phyloP scores from a whole-genome alignment of 2,797 vertebrate genomes.

The Leptatherina wallacei region DNA sequence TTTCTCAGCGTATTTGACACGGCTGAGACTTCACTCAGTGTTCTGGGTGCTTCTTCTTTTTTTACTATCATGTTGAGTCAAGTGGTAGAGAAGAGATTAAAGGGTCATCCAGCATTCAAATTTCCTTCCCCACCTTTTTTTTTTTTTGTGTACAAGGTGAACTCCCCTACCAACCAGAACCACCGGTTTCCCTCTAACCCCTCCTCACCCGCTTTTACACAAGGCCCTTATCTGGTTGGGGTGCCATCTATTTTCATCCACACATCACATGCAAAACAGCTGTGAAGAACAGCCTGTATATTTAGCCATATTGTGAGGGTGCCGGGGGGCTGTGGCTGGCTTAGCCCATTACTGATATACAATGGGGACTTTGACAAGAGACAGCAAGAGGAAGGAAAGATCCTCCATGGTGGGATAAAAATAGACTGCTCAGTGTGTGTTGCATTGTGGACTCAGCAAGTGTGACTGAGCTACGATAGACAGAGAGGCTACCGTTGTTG shows the following conservation, averaged over 20 bases:
- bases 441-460: conserved; percentile 56
- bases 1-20: conserved; percentile 8
- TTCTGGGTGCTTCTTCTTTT: background rate
- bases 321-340: conserved; percentile 73
- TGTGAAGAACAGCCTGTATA: conserved; percentile 83
- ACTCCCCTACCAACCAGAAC: background rate
- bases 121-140: background rate
- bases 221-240: conserved; percentile 73
- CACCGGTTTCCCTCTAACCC: conserved; percentile 7
- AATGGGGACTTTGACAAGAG: conserved; percentile 83
- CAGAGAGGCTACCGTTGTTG: conserved; percentile 50
- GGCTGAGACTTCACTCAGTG: conserved; percentile 1
- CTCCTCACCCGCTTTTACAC: conserved; percentile 48
- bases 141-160: background rate
- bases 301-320: conserved; percentile 81
- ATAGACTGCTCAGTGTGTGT: conserved; percentile 70
- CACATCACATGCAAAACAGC: conserved; percentile 88
- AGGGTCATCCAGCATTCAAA: conserved; percentile 1
- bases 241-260: conserved; percentile 79
- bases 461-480: conserved; percentile 63
- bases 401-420: conserved; percentile 68
- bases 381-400: conserved; percentile 74
- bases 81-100: conserved; percentile 15
- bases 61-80: background rate
- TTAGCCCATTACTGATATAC: conserved; percentile 77